Evolutionary conservation across 2,797 vertebrate genomes (phyloP).

Genomic region (Anas flavirostris): DNA sequence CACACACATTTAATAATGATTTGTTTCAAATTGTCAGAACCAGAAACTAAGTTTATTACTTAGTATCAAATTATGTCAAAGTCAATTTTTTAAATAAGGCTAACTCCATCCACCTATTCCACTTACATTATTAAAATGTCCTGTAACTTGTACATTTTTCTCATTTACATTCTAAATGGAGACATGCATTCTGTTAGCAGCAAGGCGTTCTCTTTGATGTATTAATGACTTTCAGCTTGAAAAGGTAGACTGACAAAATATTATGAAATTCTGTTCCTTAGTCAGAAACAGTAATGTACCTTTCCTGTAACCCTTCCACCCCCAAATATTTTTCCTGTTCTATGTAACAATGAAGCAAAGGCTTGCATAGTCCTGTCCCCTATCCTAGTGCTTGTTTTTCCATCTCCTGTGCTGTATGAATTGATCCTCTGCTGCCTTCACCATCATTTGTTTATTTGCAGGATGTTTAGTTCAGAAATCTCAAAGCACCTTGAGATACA

Average conservation of each 20-base stretch:
- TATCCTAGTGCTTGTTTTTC: accelerated
- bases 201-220: background rate
- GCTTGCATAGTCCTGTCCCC: background rate
- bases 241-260: background rate
- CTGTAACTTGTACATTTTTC: background rate
- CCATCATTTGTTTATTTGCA: background rate
- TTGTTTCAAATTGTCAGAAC: background rate
- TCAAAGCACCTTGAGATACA: background rate
- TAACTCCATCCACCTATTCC: background rate
- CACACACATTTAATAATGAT: accelerated
- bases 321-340: background rate
- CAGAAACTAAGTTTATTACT: slow-evolving; percentile 9
- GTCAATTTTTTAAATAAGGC: background rate
- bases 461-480: background rate
- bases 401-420: accelerated
- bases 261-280: background rate
- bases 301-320: background rate
- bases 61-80: background rate
- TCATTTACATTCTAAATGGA: slow-evolving; percentile 35
- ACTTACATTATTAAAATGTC: background rate
- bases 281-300: background rate
- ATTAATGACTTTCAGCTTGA: slow-evolving; percentile 14
- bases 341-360: background rate
- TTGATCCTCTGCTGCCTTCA: background rate
- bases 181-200: background rate